Evolutionary conservation across 2,113 vertebrate genomes (phyloP), one percentile per base, ranked within the genome.

Genomic region (Aptenodytes patagonicus): DNA sequence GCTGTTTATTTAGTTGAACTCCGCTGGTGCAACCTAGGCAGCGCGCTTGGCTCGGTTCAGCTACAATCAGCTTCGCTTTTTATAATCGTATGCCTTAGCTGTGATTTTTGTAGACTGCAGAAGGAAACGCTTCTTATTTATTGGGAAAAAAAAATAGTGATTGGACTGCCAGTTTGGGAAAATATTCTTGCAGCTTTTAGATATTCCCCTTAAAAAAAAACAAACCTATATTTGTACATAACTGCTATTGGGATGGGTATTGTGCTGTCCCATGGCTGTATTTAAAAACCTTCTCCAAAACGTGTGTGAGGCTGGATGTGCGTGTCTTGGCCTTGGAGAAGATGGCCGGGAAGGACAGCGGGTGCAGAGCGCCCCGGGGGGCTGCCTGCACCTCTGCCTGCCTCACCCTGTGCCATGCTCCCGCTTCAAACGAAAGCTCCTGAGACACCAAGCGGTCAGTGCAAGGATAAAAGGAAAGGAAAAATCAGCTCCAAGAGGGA

Each of bases 371-470:
- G 12, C 69, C 65, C 9, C 20, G 46, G 7, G 51, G 17, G 3
- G 17, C 65, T 82, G 69, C 80, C 61, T 25, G 38, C 32, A 34
- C 18, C 38, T 51, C 70, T 32, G 70, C 32, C n/a, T 55, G 83
- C 52, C 71, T 86, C 64, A 7, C 70, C 34, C 36, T 64, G 20
- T 20, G 7, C 18, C 1, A 0, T 24, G 52, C 47, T 89, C 46
- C 44, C 0, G 9, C 54, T 72, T 42, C 87, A 93, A 90, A 76
- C 1, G 40, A 91, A 96, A 88, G 83, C 93, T 95, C 86, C 77
- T 77, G 97, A 95, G 98, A 95, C 98, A 97, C 97, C 98, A 38
- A 95, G 97, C 28, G 98, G 97, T 84, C 93, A 78, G 7, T 36
- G 26, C 24, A 40, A 83, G 93, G 82, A 86, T 79, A 14, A 79